These are phyloP conservation scores for Eupithecia subfuscata DNA, from an alignment of 2,888 invertebrate species.

Conservation along the genomic window DNA sequence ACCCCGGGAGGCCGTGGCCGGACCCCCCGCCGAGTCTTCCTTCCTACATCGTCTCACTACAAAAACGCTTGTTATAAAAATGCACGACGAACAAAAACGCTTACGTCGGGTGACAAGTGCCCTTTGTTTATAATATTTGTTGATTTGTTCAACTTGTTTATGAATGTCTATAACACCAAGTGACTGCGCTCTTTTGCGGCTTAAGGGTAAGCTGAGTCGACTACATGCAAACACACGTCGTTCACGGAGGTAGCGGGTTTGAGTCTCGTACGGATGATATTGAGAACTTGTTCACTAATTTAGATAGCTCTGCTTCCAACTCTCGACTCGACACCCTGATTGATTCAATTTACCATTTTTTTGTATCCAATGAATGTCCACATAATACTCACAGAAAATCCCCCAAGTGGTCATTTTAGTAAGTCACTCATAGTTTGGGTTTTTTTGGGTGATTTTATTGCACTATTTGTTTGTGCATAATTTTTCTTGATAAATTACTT, in stretches of 20 bases:
- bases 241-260: slow-evolving; percentile 37
- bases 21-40: slow-evolving; percentile 81
- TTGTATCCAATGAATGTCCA: neutral
- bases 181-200: slow-evolving; percentile 67
- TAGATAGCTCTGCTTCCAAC: neutral
- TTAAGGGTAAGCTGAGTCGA: slow-evolving; percentile 46
- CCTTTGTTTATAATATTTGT: slow-evolving; percentile 80
- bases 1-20: slow-evolving; percentile 71
- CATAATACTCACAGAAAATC: neutral
- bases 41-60: slow-evolving; percentile 80
- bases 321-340: neutral
- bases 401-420: neutral
- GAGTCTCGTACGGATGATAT: neutral
- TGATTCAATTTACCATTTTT: neutral
- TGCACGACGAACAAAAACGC: slow-evolving; percentile 78
- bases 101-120: slow-evolving; percentile 82
- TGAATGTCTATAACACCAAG: slow-evolving; percentile 71
- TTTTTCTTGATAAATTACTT: neutral
- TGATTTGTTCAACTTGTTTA: slow-evolving; percentile 78
- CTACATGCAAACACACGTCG: slow-evolving; percentile 47
- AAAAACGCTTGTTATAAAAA: slow-evolving; percentile 81
- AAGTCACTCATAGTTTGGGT: neutral
- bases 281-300: slow-evolving; percentile 29
- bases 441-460: neutral
- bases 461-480: neutral